Base-by-base conservation (phyloP, 2,888 invertebrate genomes). In the Pyrrhia umbra region DNA sequence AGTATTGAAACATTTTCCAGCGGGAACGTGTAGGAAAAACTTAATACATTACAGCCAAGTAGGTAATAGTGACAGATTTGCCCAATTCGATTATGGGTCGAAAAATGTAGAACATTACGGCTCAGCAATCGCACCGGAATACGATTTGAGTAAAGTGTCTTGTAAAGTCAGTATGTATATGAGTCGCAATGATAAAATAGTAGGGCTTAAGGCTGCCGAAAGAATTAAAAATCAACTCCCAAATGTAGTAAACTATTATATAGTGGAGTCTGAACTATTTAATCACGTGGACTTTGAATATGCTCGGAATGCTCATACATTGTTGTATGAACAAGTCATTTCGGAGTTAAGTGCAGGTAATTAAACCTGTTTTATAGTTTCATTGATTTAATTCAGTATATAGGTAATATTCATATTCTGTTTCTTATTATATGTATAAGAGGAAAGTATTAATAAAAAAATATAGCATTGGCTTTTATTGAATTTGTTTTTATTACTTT, bases 201-300 rank as follows among this genome's bases (percentile, higher is more conserved):
- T 42, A 8, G 55, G 51, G 13, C 15, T 59, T 1, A n/a, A 58
- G 9, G 59, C 39, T 25, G 51, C 45, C 9, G 16, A 34, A 18
- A 39, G 51, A 18, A 4, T 72, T 6, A 18, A 21, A 15, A 18
- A 18, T 1, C 18, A 47, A n/a, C 43, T 72, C 10, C 43, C 55
- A 1, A 72, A 72, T 49, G 61, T 67, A 15, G 39, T 46, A n/a
- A 18, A n/a, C 9, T 46, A 45, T 18, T n/a, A 52, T 5, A 23
- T 59, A 8, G 30, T 72, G 5, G 10, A 54, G 2, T 50, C 52
- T 27, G 9, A 66, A 1, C 13, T 18, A 4, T 72, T 72, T 18
- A 62, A 13, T 40, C 73, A 72, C 13, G 0, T 50, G n/a, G 72
- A 72, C 18, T 67, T 58, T n/a, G 0, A 50, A 21, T 39, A 18